Evolutionary conservation across 2,888 invertebrate genomes (phyloP), one percentile per base, ranked within the genome.

Genomic region (Zhengitettix transpicula): DNA sequence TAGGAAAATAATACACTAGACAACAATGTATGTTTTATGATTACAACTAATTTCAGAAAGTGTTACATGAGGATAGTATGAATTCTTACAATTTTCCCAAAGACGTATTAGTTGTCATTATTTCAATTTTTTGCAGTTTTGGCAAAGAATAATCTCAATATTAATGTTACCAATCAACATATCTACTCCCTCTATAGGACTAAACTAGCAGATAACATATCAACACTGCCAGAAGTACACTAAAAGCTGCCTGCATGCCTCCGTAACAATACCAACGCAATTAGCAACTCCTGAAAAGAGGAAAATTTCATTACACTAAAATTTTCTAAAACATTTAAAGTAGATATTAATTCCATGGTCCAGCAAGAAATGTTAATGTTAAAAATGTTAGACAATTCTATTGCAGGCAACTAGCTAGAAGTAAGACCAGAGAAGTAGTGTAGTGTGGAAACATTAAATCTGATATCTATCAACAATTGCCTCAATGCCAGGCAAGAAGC

Each of bases 211-310:
- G 52, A 52, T 57, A 58, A 58, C 17, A 42, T 51, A 58, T 15
- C 14, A 16, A 55, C 53, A 40, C 55, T 44, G 40, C 57, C 57
- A 57, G 51, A 56, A 57, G 60, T 58, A 62, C 62, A 62, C 62
- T 62, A 62, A 58, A 59, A 63, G 61, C 63, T 63, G 61, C 57
- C 60, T 52, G 57, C 63, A 63, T 63, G 63, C 63, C 63, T 59
- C 63, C 61, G 63, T 57, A 55, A 59, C 60, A 60, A 60, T 57
- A 57, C 61, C 61, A 61, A 56, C 55, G 60, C 60, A 63, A 59
- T 60, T 59, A 57, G 56, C 60, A 63, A 58, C 28, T 58, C 63
- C 63, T 61, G 61, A 55, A 61, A 63, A 61, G 58, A 61, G 58
- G 61, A 61, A 60, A 56, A 56, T 52, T 44, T 55, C 28, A 55